phyloP scores from a whole-genome alignment of 2,888 invertebrate genomes.

The Flabesymbios commensalis region DNA sequence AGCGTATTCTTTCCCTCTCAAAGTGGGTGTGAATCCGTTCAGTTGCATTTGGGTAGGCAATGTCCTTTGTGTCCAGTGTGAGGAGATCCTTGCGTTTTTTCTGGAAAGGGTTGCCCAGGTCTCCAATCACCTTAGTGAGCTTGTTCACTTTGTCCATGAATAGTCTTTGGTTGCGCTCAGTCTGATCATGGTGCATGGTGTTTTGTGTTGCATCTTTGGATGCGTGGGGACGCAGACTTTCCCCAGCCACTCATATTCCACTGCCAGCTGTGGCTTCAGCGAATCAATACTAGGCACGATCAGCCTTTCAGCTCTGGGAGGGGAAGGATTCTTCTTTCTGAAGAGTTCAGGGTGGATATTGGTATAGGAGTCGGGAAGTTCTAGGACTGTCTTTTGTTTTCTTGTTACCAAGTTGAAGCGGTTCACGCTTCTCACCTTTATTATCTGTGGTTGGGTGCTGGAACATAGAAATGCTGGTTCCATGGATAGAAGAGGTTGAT shows the following conservation, averaged over 20 bases:
- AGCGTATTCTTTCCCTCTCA: slow-evolving; percentile 16
- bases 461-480: slow-evolving; percentile 34
- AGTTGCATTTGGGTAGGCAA: slow-evolving; percentile 23
- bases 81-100: slow-evolving; percentile 24
- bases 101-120: slow-evolving; percentile 32
- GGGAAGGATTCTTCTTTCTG: slow-evolving; percentile 15
- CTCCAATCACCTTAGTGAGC: slow-evolving; percentile 12
- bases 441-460: slow-evolving; percentile 26
- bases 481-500: slow-evolving; percentile 30
- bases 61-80: slow-evolving; percentile 27
- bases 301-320: background rate
- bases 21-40: slow-evolving; percentile 23
- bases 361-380: slow-evolving; percentile 28
- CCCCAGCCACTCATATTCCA: slow-evolving; percentile 20
- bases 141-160: slow-evolving; percentile 22
- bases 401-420: background rate
- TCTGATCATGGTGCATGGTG: slow-evolving; percentile 12
- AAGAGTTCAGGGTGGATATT: slow-evolving; percentile 22
- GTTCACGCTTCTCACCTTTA: slow-evolving; percentile 13
- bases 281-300: background rate
- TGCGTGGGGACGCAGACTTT: slow-evolving; percentile 4
- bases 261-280: background rate
- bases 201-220: slow-evolving; percentile 7
- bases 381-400: slow-evolving; percentile 20
- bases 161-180: background rate